A percentile compares a stretch with the other conserved stretches of the same genome.
phyloP scores from a whole-genome alignment of 1,140 invertebrate genomes.

The Tetramorium parvispinum region DNA sequence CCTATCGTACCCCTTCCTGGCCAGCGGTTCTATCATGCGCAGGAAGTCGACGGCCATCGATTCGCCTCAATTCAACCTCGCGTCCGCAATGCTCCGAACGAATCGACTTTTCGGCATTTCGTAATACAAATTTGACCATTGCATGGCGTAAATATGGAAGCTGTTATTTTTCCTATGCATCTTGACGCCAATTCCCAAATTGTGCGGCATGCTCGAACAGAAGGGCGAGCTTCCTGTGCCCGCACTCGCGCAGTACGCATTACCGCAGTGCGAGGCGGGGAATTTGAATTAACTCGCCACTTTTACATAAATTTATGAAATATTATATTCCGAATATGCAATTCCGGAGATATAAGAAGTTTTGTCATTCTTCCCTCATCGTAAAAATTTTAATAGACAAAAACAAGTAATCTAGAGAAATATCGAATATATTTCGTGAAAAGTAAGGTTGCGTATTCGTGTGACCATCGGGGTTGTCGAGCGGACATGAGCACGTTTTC shows the following conservation, averaged over 20 bases:
- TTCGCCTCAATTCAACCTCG: slow-evolving; percentile 4
- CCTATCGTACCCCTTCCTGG: not conserved
- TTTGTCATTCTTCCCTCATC: not conserved
- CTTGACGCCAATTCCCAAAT: not conserved
- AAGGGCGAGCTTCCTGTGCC: not conserved
- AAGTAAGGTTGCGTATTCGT: too few relatives aligned
- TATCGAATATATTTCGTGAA: not conserved
- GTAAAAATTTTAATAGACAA: not conserved
- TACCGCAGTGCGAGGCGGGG: not conserved
- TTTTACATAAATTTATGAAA: not conserved
- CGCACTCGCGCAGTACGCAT: not conserved
- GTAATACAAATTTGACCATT: not conserved
- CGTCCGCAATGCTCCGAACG: slow-evolving; percentile 43
- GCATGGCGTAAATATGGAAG: not conserved
- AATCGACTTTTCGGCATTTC: not conserved
- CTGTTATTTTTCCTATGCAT: not conserved
- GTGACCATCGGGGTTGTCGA: too few relatives aligned
- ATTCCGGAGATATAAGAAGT: too few relatives aligned
- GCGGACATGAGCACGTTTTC: too few relatives aligned
- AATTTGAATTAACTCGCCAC: slow-evolving; percentile 12
- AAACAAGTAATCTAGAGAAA: not conserved
- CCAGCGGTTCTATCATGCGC: slow-evolving; percentile 43
- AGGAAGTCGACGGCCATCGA: slow-evolving; percentile 75
- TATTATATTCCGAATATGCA: not conserved
- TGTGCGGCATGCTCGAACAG: not conserved